phyloP scores from a whole-genome alignment of 30 jellyfish, hydroid and myxozoan species.

The Aurelia aurita region DNA sequence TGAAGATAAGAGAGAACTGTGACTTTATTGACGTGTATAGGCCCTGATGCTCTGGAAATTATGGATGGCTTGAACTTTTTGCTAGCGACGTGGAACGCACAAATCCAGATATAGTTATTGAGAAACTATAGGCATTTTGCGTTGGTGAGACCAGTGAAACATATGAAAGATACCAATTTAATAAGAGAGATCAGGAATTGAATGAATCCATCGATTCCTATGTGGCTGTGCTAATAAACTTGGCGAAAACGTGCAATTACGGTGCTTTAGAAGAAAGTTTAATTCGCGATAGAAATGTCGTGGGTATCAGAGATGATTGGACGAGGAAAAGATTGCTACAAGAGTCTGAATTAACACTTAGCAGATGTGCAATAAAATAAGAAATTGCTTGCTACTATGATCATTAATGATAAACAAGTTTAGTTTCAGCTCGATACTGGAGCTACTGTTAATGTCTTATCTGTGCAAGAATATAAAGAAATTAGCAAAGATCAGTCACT shows the following conservation, averaged over 20 bases:
- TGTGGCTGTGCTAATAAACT: constrained; percentile 23
- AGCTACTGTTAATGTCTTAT: constrained; percentile 36
- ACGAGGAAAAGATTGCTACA: constrained; percentile 28
- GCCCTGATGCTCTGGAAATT: constrained; percentile 29
- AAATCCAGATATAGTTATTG: constrained; percentile 9
- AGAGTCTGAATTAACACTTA: constrained; percentile 21
- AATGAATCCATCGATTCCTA: constrained; percentile 21
- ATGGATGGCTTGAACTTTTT: constrained; percentile 25
- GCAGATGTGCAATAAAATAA: constrained; percentile 21
- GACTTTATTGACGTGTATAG: neutral
- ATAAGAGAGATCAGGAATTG: constrained; percentile 33
- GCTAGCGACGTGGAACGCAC: constrained; percentile 20
- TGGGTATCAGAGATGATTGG: too few relatives aligned
- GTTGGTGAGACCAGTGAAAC: constrained; percentile 18
- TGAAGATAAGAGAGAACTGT: neutral
- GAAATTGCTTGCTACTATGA: constrained; percentile 23
- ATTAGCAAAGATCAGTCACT: too few relatives aligned
- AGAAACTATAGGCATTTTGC: constrained; percentile 12
- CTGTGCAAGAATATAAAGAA: constrained; percentile 22
- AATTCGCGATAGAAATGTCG: constrained; percentile 24
- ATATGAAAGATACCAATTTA: constrained; percentile 27
- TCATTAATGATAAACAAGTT: constrained; percentile 14
- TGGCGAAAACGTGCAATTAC: constrained; percentile 21
- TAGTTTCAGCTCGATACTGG: constrained; percentile 40
- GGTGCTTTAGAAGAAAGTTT: constrained; percentile 18